Percentiles rank a stretch among this genome's conserved stretches.
Conservation (phyloP, 2,113 vertebrate species). For the Stigmatopora argus region DNA sequence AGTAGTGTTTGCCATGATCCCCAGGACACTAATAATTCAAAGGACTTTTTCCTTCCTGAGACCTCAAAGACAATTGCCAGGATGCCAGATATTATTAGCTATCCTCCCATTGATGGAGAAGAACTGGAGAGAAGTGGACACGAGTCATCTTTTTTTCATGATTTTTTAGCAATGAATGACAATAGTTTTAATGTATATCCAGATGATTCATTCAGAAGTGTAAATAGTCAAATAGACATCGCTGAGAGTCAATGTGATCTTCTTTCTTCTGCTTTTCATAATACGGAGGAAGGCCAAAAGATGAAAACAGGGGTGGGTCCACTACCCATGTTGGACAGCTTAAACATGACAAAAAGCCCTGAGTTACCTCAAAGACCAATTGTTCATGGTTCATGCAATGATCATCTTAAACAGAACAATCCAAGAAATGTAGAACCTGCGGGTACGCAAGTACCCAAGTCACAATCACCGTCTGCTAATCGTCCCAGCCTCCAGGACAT, state of each 20-base stretch:
- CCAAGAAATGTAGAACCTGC: slow-evolving; percentile 13
- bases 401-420: slow-evolving; percentile 8
- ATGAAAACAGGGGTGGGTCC: slow-evolving; percentile 9
- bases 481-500: slow-evolving; percentile 67
- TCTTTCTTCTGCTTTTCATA: neutral
- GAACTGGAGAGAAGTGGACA: slow-evolving; percentile 47
- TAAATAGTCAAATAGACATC: slow-evolving; percentile 4
- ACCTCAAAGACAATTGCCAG: slow-evolving; percentile 34
- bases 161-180: slow-evolving; percentile 16
- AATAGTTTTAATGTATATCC: slow-evolving; percentile 8
- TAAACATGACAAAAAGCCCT: slow-evolving; percentile 13
- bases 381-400: slow-evolving; percentile 7
- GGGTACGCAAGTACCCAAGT: slow-evolving; percentile 4
- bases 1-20: slow-evolving; percentile 7
- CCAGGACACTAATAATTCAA: slow-evolving; percentile 2
- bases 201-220: slow-evolving; percentile 16
- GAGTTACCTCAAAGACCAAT: slow-evolving; percentile 7
- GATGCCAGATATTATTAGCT: slow-evolving; percentile 59
- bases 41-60: slow-evolving; percentile 40
- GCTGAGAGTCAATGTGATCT: neutral
- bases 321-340: slow-evolving; percentile 9
- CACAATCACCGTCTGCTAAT: slow-evolving; percentile 28
- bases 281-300: slow-evolving; percentile 15
- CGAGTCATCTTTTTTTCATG: slow-evolving; percentile 11
- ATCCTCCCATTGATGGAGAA: slow-evolving; percentile 61